These are phyloP conservation scores for Epizoanthus rinbou DNA, from an alignment of 92 coral and sea anemone species.

Conservation along the genomic window DNA sequence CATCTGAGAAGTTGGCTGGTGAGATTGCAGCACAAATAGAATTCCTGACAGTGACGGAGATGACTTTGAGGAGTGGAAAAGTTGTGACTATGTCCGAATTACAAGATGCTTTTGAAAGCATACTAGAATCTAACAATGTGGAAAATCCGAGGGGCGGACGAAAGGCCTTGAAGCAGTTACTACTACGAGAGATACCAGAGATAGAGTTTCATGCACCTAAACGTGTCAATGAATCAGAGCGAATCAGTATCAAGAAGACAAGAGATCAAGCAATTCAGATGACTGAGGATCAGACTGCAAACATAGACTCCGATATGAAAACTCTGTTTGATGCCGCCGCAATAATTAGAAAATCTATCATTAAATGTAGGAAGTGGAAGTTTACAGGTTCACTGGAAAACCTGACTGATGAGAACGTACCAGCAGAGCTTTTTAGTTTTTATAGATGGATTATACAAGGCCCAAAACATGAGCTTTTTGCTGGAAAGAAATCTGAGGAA, in stretches of 20 bases:
- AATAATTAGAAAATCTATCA: conserved; percentile 33
- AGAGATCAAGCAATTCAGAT: conserved; percentile 67
- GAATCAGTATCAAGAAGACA: conserved; percentile 59
- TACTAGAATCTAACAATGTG: conserved; percentile 58
- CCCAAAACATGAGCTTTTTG: conserved; percentile 48
- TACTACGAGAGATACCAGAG: conserved; percentile 54
- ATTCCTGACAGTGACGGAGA: conserved; percentile 55
- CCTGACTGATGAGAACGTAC: conserved; percentile 45
- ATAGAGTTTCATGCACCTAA: conserved; percentile 68
- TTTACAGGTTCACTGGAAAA: conserved; percentile 59
- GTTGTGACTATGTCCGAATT: conserved; percentile 50
- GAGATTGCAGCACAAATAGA: conserved; percentile 72
- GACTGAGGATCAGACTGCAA: too few species aligned
- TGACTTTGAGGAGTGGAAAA: conserved; percentile 30
- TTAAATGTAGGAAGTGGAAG: conserved; percentile 61
- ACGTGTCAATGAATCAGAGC: conserved; percentile 66
- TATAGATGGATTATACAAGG: conserved; percentile 58
- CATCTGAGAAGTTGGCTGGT: conserved; percentile 22
- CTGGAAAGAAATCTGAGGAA: conserved; percentile 47
- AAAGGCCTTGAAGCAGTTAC: conserved; percentile 52
- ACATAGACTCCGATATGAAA: conserved; percentile 66
- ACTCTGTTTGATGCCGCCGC: conserved; percentile 70
- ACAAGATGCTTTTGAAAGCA: conserved; percentile 49
- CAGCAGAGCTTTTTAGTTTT: conserved; percentile 58
- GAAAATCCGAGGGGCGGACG: conserved; percentile 39